Base-by-base conservation (phyloP, 2,797 vertebrate species). In the Rallus crepitans region DNA sequence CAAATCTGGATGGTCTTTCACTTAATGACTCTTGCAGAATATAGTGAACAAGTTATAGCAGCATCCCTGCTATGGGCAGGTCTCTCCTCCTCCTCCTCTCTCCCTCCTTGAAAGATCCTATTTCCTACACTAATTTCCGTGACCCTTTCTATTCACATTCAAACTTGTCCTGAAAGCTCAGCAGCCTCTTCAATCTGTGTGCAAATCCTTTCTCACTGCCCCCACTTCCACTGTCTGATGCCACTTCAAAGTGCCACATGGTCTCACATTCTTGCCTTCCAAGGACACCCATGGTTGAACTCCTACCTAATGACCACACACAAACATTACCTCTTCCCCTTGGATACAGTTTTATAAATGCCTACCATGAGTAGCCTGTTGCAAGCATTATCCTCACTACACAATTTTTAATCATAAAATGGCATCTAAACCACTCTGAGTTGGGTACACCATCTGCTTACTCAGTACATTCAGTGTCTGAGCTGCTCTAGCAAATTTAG, bases 391-490 rank as follows among this genome's bases (percentile, higher is more conserved):
- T 37, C 55, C 64, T 87, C 52, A n/a, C 55, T 75, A 72, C 12
- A 33, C 3, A n/a, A 28, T 42, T 94, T 89, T 88, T 88, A 93
- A 90, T 93, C 70, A 73, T 42, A 77, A 92, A 89, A 83, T 90
- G 61, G 47, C 57, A 93, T 89, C 82, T 89, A 65, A 90, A 87
- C 21, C 15, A 61, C 63, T 73, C n/a, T 71, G 50, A 91, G 45
- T 82, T 72, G 39, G 23, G 39, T 57, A 42, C 19, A 64, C 37
- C n/a, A 31, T 69, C 66, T 94, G 89, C 84, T 93, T 92, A 90
- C 45, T 87, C 61, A 53, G 71, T 90, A 23, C 50, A 69, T 76
- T 71, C 11, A 1, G 17, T 60, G 21, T 31, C 57, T 93, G 68
- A 73, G 39, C 71, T 85, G 24, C 60, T 81, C 14, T 50, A 80